A percentile compares a stretch with the other conserved stretches of the same genome.
These are phyloP conservation scores for Phaethon lepturus DNA, from an alignment of 2,113 vertebrate species.

Conservation along the genomic window DNA sequence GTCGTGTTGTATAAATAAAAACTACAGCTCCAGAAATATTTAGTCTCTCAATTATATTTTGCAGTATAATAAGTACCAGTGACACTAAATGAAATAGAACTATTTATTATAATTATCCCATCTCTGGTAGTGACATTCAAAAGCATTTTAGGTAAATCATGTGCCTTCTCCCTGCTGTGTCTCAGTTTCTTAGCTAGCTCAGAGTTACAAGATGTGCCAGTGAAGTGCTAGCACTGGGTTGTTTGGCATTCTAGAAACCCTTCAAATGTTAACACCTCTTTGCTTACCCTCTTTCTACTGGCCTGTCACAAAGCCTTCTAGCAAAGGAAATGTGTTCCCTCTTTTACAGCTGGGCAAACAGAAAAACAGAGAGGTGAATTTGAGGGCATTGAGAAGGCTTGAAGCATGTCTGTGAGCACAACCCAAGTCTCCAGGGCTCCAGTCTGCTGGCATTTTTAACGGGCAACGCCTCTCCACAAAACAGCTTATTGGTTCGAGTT, in stretches of 20 bases:
- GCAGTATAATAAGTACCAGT: neutral
- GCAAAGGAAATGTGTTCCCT: neutral
- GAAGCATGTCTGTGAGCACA: neutral
- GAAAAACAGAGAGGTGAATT: neutral
- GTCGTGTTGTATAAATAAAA: neutral
- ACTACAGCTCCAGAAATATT: slow-evolving; percentile 11
- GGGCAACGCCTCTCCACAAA: neutral
- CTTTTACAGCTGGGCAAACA: neutral
- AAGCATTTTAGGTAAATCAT: neutral
- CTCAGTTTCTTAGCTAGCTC: neutral
- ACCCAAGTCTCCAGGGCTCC: neutral
- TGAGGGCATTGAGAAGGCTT: neutral
- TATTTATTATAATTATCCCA: slow-evolving; percentile 18
- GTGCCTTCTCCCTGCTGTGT: neutral
- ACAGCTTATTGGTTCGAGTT: neutral
- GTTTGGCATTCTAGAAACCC: neutral
- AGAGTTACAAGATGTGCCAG: neutral
- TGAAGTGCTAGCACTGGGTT: neutral
- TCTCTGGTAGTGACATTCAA: neutral
- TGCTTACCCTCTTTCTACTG: neutral
- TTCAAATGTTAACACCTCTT: neutral
- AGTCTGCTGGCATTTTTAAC: neutral
- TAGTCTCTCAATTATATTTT: neutral
- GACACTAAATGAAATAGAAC: neutral
- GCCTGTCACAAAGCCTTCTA: neutral